Evolutionary conservation across 2,888 invertebrate genomes (phyloP), one percentile per base, ranked within the genome.

Genomic region (Chymomyza fuscimana): DNA sequence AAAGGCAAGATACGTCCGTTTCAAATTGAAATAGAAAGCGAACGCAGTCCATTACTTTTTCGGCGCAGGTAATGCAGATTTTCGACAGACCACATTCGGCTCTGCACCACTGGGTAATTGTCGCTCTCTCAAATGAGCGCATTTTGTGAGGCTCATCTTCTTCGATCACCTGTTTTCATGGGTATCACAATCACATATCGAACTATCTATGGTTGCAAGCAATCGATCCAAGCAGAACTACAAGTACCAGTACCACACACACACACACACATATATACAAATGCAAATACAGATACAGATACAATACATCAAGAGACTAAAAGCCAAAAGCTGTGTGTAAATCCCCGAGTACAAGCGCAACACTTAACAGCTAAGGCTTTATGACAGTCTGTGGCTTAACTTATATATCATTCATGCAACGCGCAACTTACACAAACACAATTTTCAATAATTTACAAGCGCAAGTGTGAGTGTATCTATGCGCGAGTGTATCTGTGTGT

Each of bases 341-440:
- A 67, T 76, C 66, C 61, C 51, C n/a, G 62, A 59, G 25, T 67
- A 64, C 74, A 70, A 70, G 77, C 65, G 74, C 74, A 69, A 68
- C 81, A 81, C 80, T 82, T 82, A 79, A 79, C 79, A 73, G 67
- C 74, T 71, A 73, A 79, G 68, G 73, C 76, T 70, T 67, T 73
- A 52, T 80, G 80, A 73, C 80, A 80, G 70, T 29, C 52, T 54
- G 56, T 50, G 40, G 46, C 63, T 62, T 54, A 63, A 72, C 81
- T 83, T 83, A 83, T 82, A 83, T 82, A 76, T 81, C 84, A 82
- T 81, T 83, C 80, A 84, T 84, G 81, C 72, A 61, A 72, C 77
- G 60, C 58, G 60, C 58, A 46, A 19, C 54, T 36, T 36, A 54
- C 64, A 58, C 68, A 54, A 32, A 32, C 66, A 75, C 71, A 79